A percentile compares a stretch with the other conserved stretches of the same genome.
phyloP scores from a whole-genome alignment of 1,140 invertebrate species.

The Lethrus apterus region DNA sequence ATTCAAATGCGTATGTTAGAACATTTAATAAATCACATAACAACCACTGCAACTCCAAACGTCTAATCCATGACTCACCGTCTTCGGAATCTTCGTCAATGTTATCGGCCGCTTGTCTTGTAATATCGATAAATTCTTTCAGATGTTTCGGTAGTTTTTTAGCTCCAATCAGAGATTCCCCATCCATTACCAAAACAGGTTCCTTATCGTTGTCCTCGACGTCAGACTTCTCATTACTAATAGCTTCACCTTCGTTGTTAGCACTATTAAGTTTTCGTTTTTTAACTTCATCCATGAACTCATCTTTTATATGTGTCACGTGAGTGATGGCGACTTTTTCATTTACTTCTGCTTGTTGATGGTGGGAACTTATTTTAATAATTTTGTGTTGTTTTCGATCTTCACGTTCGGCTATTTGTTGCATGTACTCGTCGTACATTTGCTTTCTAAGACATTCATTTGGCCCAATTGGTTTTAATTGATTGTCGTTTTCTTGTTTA shows the following conservation, averaged over 20 bases:
- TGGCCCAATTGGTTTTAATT: slow-evolving; percentile 23
- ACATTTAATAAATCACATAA: slow-evolving; percentile 9
- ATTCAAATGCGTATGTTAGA: slow-evolving; percentile 1
- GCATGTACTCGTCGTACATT: slow-evolving; percentile 78
- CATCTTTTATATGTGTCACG: slow-evolving; percentile 56
- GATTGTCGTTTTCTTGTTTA: slow-evolving; percentile 21
- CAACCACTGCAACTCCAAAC: slow-evolving; percentile 13
- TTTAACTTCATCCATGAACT: slow-evolving; percentile 65
- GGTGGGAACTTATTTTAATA: slow-evolving; percentile 54
- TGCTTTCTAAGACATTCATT: slow-evolving; percentile 61
- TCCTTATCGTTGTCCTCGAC: slow-evolving; percentile 34
- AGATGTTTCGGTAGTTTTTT: slow-evolving; percentile 63
- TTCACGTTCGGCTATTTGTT: slow-evolving; percentile 68
- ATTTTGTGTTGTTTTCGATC: slow-evolving; percentile 69
- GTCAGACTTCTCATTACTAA: slow-evolving; percentile 31
- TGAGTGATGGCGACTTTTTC: slow-evolving; percentile 39
- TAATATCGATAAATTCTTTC: slow-evolving; percentile 61
- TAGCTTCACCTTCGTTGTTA: slow-evolving; percentile 46
- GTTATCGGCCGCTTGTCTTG: slow-evolving; percentile 41
- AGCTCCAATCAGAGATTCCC: slow-evolving; percentile 51
- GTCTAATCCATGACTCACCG: slow-evolving; percentile 42
- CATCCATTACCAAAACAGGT: slow-evolving; percentile 53
- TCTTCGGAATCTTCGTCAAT: slow-evolving; percentile 37
- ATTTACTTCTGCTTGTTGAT: slow-evolving; percentile 15
- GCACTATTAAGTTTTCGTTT: slow-evolving; percentile 37